Base-by-base conservation (phyloP, 1,140 invertebrate genomes). In the Drosophila saltans region DNA sequence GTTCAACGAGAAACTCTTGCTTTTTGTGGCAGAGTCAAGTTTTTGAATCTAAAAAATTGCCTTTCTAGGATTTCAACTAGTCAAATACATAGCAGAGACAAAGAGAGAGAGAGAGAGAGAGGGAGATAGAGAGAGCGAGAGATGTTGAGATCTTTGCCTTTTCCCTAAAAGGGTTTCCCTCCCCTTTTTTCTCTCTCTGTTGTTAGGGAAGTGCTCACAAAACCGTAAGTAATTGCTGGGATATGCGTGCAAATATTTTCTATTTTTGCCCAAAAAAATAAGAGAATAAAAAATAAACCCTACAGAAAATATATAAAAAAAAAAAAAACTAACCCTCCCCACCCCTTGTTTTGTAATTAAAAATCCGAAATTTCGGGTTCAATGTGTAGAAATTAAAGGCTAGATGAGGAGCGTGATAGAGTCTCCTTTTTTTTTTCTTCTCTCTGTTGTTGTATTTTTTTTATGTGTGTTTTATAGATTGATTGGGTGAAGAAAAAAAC, bases 231-330 rank as follows among this genome's bases (percentile, higher is more conserved):
- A 88, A 86, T 88, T 86, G 80, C 76, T 60, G 80, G 80, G 80
- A 88, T 88, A 88, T 80, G 66, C 83, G 83, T 88, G 83, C 83
- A 88, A 88, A 88, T 80, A 88, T 88, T 88, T 83, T 78, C 63
- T 57, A 66, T 80, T 85, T 88, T 88, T 80, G 80, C 84, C 83
- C 83, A 66, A 82, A 86, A 86, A 83, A 78, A 59, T 61, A 64
- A 52, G 6, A 52, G 4, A 26, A 52, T 43, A 43, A 45, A 45
- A 6, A 45, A 45, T n/a, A 52, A 66, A 59, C 76, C 57, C 28
- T 33, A 58, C 10, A 58, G 33, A 58, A 58, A 36, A 30, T 16
- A 16, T 16, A 16, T 16, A 16, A 16, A 0, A 16, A 16, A 58
- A 58, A 48, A 8, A 45, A 2, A 8, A 24, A 33, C 57, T 75